Conservation (phyloP, 2,113 vertebrate species). For the Catharus minimus region DNA sequence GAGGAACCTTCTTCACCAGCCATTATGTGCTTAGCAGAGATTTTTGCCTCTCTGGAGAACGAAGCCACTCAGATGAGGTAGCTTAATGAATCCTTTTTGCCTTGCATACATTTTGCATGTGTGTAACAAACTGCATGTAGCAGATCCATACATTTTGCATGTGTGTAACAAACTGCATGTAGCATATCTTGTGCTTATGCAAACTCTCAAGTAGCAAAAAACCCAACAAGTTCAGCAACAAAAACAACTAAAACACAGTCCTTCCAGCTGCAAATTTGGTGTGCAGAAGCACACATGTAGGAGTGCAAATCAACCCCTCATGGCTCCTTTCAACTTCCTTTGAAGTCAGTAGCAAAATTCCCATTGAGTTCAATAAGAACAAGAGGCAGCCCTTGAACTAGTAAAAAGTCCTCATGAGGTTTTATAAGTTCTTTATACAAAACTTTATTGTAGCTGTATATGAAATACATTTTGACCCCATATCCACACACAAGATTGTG, state of each 20-base stretch:
- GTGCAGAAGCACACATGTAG: slow-evolving; percentile 33
- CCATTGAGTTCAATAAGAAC: slow-evolving; percentile 50
- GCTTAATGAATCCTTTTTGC: not conserved
- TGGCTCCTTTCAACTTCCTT: slow-evolving; percentile 53
- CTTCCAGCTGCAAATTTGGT: slow-evolving; percentile 52
- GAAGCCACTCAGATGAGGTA: not conserved
- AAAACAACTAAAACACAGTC: not conserved
- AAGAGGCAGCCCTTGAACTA: slow-evolving; percentile 16
- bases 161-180: not conserved
- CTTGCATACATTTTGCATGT: not conserved
- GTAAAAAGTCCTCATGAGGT: slow-evolving; percentile 31
- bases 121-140: not conserved
- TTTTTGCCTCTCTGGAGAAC: not conserved
- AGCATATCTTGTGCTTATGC: not conserved
- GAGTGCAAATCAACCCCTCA: slow-evolving; percentile 47
- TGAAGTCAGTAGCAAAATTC: slow-evolving; percentile 63
- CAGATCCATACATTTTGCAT: not conserved
- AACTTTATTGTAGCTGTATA: not conserved
- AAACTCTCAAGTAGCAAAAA: not conserved
- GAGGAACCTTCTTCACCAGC: not conserved
- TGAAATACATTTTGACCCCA: slow-evolving; percentile 18
- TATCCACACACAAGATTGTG: not conserved
- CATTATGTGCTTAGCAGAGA: not conserved
- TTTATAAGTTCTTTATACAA: slow-evolving; percentile 46
- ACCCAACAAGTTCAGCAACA: not conserved